Evolutionary conservation across 1,140 invertebrate genomes (phyloP).

Genomic region (Lepidurus packardi): DNA sequence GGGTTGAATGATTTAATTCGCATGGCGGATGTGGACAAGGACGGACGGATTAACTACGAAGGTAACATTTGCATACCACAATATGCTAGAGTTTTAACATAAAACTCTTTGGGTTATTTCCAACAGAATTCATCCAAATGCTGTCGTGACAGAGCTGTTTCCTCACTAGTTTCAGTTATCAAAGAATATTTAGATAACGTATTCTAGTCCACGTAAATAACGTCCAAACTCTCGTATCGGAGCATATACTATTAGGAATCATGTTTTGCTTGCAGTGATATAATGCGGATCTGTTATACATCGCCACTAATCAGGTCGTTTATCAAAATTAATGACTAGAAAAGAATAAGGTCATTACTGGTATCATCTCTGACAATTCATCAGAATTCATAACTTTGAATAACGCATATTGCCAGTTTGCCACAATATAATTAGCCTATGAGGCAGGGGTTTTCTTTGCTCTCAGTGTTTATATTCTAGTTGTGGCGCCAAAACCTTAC

Average conservation of each 20-base stretch:
- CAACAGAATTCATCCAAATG: constrained; percentile 33
- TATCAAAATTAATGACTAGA: neutral
- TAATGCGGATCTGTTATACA: neutral
- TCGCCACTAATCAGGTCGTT: neutral
- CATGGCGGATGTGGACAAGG: constrained; percentile 65
- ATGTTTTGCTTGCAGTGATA: neutral
- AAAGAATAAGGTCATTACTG: too few species aligned
- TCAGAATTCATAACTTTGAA: too few species aligned
- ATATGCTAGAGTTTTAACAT: neutral
- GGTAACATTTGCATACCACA: constrained; percentile 47
- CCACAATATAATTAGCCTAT: neutral
- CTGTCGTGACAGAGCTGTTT: constrained; percentile 22
- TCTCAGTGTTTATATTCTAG: neutral
- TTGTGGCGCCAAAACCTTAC: constrained; percentile 2
- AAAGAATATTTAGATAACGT: neutral
- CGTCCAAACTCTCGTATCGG: neutral
- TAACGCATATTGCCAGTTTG: neutral
- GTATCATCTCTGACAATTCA: too few species aligned
- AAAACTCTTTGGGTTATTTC: neutral
- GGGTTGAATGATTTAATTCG: constrained; percentile 64
- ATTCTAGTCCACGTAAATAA: neutral
- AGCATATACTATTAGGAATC: neutral
- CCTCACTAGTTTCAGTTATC: neutral
- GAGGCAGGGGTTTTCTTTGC: neutral
- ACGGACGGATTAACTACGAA: constrained; percentile 71